Percentiles rank a stretch among this genome's conserved stretches.
Conservation (phyloP, 2,888 invertebrate genomes). For the Euplagia quadripunctaria region DNA sequence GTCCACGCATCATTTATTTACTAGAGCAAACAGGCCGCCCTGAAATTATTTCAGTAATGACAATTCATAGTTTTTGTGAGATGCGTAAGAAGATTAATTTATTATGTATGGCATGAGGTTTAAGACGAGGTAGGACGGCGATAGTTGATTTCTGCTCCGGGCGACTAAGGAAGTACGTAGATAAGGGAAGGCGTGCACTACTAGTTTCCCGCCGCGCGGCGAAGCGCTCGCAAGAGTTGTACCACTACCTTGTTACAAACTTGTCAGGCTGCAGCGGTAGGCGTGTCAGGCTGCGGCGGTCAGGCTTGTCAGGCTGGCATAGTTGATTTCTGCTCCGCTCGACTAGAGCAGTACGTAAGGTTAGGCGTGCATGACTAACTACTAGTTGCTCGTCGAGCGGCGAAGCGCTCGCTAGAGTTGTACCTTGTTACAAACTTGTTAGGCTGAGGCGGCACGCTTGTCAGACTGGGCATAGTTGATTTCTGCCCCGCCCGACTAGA, state of each 20-base stretch:
- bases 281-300: no score
- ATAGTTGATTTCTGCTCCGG: not conserved
- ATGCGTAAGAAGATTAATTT: not conserved
- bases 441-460: no score
- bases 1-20: slow-evolving; percentile 40
- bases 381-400: not conserved
- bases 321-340: not conserved
- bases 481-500: no score
- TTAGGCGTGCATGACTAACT: not conserved
- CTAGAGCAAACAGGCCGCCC: slow-evolving; percentile 29
- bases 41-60: slow-evolving; percentile 20
- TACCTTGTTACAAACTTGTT: no score
- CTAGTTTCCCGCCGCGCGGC: not conserved
- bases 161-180: not conserved
- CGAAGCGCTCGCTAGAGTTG: not conserved
- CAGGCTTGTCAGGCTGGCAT: no score
- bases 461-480: no score
- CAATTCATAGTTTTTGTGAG: slow-evolving; percentile 6
- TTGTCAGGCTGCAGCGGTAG: no score
- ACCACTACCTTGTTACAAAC: no score
- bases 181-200: not conserved
- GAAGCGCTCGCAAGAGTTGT: not conserved
- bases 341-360: not conserved
- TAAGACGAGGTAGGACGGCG: not conserved
- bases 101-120: not conserved